phyloP scores from a whole-genome alignment of 2,797 vertebrate genomes.

The Parotocinclus haroldoi region DNA sequence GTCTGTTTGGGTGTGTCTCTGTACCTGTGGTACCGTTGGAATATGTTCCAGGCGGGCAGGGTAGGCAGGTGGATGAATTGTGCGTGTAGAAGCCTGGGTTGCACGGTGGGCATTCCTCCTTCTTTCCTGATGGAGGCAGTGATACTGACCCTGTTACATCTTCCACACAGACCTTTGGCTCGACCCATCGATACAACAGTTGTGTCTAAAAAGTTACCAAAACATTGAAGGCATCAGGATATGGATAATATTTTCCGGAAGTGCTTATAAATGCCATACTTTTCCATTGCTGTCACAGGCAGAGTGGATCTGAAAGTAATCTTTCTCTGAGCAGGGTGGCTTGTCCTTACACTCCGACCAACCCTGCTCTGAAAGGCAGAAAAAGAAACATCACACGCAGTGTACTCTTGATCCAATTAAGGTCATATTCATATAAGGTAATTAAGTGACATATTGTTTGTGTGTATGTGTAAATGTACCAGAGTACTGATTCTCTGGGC shows the following conservation, averaged over 20 bases:
- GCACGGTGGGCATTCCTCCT: slow-evolving; percentile 90
- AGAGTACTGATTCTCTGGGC: slow-evolving; percentile 82
- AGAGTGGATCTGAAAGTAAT: slow-evolving; percentile 94
- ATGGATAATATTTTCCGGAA: not conserved
- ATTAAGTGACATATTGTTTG: not conserved
- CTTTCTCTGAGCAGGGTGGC: slow-evolving; percentile 86
- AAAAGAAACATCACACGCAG: not conserved
- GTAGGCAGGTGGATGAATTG: slow-evolving; percentile 84
- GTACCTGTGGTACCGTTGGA: slow-evolving; percentile 47
- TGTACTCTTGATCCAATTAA: not conserved
- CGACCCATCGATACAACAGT: slow-evolving; percentile 92
- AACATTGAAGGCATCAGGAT: not conserved
- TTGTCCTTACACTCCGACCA: slow-evolving; percentile 77
- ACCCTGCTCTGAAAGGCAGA: slow-evolving; percentile 78
- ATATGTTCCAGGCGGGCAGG: slow-evolving; percentile 80
- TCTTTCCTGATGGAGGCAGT: slow-evolving; percentile 86
- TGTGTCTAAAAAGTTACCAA: slow-evolving; percentile 75
- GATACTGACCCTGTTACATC: slow-evolving; percentile 66
- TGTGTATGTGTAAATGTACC: slow-evolving; percentile 62
- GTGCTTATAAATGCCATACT: slow-evolving; percentile 62
- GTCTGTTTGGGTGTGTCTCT: not conserved
- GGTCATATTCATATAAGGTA: too few relatives aligned
- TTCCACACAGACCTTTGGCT: slow-evolving; percentile 92
- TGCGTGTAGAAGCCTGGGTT: slow-evolving; percentile 97
- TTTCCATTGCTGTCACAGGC: slow-evolving; percentile 87